Percentiles rank a stretch among this genome's conserved stretches.
Evolutionary conservation across 2,113 vertebrate species (phyloP).

Genomic region (Elachura formosa): DNA sequence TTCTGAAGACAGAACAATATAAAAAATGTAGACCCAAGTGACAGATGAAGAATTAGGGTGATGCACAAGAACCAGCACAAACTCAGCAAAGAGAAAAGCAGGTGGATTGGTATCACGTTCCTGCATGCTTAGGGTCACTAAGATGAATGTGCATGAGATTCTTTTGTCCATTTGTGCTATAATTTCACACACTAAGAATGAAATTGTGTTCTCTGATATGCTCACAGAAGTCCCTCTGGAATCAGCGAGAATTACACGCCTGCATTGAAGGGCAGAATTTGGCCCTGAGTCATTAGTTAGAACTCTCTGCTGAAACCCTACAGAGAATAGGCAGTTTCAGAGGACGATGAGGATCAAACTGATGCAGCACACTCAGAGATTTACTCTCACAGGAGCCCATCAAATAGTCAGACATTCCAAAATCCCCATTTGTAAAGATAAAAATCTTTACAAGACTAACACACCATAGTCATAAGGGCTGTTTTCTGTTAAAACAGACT

Average conservation of each 20-base stretch:
- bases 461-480: neutral
- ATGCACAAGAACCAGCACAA: conserved; percentile 10
- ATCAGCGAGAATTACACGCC: conserved; percentile 17
- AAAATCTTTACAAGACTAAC: neutral
- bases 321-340: conserved; percentile 31
- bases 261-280: conserved; percentile 53
- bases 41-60: conserved; percentile 5
- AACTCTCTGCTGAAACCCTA: conserved; percentile 29
- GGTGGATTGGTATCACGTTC: neutral
- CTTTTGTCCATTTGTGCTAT: conserved; percentile 48
- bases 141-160: conserved; percentile 64
- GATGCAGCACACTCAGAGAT: conserved; percentile 20
- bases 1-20: conserved; percentile 3
- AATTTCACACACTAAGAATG: conserved; percentile 43
- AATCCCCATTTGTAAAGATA: neutral
- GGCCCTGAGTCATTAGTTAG: conserved; percentile 70
- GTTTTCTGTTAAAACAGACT: neutral
- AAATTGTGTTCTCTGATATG: conserved; percentile 43
- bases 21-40: neutral
- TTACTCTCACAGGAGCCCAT: neutral
- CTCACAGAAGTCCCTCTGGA: conserved; percentile 30
- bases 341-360: conserved; percentile 60
- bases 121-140: conserved; percentile 52
- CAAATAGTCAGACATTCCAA: conserved; percentile 6
- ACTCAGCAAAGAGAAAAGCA: neutral